A percentile compares a stretch with the other conserved stretches of the same genome.
These are phyloP conservation scores for Spisula solida DNA, from an alignment of 2,888 invertebrate genomes.

Conservation along the genomic window DNA sequence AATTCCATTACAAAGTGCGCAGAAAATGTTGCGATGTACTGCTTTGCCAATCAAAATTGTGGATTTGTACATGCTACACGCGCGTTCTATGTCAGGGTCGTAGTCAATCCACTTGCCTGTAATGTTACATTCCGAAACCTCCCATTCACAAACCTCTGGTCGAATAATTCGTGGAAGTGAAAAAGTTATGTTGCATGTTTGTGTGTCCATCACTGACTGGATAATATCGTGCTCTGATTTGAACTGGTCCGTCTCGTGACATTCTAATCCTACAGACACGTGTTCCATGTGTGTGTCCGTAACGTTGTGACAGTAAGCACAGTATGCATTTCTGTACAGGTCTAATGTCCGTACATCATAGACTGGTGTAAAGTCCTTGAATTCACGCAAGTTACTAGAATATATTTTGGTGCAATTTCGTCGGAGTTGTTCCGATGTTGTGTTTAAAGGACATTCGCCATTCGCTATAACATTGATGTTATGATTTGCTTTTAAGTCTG, in stretches of 20 bases:
- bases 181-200: not conserved
- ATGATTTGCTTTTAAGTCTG: no score
- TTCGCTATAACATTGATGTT: not conserved
- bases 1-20: slow-evolving; percentile 44
- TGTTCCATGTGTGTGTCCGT: not conserved
- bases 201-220: not conserved
- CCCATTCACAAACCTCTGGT: not conserved
- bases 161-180: not conserved
- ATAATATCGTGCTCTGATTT: not conserved
- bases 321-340: slow-evolving; percentile 47
- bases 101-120: slow-evolving; percentile 33
- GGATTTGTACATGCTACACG: slow-evolving; percentile 26
- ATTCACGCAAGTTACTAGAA: not conserved
- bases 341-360: not conserved
- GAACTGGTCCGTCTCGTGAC: not conserved
- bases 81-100: not conserved
- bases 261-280: not conserved
- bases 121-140: not conserved
- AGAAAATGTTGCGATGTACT: slow-evolving; percentile 38
- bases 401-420: slow-evolving; percentile 27
- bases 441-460: not conserved
- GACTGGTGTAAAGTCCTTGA: slow-evolving; percentile 39
- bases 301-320: slow-evolving; percentile 42
- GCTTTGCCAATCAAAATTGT: not conserved
- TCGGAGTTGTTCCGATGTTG: not conserved